Evolutionary conservation across 2,113 vertebrate species (phyloP), one percentile per base, ranked within the genome.

Genomic region (Ammodytes dubius): DNA sequence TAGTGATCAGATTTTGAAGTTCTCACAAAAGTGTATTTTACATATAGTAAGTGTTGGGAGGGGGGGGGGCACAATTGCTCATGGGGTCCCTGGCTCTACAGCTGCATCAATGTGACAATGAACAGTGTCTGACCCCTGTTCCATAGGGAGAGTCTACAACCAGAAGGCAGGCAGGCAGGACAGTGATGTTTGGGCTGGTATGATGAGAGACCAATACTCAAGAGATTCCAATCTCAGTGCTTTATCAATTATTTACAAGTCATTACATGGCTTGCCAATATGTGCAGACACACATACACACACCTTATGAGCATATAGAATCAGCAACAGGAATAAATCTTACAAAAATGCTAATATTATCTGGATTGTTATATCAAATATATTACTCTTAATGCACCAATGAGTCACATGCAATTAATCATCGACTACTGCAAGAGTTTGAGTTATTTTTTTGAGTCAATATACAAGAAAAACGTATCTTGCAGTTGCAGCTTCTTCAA

Each of bases 161-260:
- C 56, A 35, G 2, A 4, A 35, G 14, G 50, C 61, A 80, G 73
- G 5, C 82, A 90, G 83, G 84, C 84, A 59, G 70, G 81, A 83
- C 84, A 70, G 35, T 9, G 45, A 74, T 90, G 93, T 87, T 84
- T 87, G 82, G 85, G 68, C 60, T 75, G 70, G 35, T 13, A 61
- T 40, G 64, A n/a, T 47, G 75, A 81, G 80, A 89, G 76, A 86
- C 84, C 39, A 73, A 79, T 70, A 72, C 90, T 81, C 82, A 40
- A 73, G 89, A 88, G 88, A 88, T 43, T 74, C 76, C 37, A 40
- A 45, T 49, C 53, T 58, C 76, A 64, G 68, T 50, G 57, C 81
- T 40, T 45, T 54, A 92, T 94, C 52, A 95, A 95, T 95, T 90
- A 94, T 94, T 94, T 71, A 92, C 68, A 40, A 81, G 56, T 58